Percentiles rank a stretch among this genome's conserved stretches.
These are phyloP conservation scores for Charina bottae DNA, from an alignment of 2,113 vertebrate species.

Conservation along the genomic window DNA sequence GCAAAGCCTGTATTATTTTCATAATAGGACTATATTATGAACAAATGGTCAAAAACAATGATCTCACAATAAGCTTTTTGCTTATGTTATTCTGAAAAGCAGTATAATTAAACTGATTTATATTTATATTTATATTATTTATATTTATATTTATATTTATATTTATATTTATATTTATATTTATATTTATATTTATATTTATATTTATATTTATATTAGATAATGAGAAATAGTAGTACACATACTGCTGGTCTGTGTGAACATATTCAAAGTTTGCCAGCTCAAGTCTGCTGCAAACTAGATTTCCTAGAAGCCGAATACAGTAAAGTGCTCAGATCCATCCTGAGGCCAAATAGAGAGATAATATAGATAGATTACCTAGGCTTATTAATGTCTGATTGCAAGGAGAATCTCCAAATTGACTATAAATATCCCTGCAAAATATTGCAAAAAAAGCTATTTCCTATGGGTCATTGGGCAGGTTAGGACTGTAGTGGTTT, in stretches of 20 bases:
- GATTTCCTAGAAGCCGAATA: background rate
- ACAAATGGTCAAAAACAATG: background rate
- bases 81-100: conserved; percentile 55
- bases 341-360: background rate
- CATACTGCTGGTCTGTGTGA: conserved; percentile 44
- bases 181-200: no score
- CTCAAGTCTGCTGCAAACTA: background rate
- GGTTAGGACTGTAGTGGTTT: background rate
- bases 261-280: conserved; percentile 26
- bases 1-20: background rate
- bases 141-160: no score
- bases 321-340: background rate
- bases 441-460: background rate
- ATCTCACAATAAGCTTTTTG: background rate
- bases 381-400: no score
- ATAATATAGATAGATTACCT: background rate
- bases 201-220: no score
- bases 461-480: background rate
- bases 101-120: conserved; percentile 55
- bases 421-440: background rate
- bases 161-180: no score
- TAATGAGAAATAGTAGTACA: conserved; percentile 65
- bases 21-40: background rate
- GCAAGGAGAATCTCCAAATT: background rate
- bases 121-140: no score